Conservation (phyloP, 2,113 vertebrate genomes). For the Tachycineta bicolor region DNA sequence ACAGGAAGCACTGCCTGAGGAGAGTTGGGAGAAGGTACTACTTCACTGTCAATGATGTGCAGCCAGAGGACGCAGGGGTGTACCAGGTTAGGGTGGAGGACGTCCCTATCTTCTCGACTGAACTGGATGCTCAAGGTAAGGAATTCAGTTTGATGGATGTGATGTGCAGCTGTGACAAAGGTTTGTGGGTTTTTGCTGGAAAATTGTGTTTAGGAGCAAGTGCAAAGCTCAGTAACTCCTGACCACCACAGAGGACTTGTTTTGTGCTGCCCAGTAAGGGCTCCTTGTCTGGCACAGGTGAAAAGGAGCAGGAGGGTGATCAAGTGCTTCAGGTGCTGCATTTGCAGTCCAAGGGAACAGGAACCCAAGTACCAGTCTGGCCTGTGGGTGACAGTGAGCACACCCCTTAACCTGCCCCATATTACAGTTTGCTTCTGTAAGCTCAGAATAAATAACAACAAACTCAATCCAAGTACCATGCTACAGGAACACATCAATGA, state of each 20-base stretch:
- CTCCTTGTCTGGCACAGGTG: neutral
- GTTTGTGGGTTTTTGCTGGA: neutral
- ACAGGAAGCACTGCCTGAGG: conserved; percentile 68
- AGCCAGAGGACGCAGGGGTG: conserved; percentile 84
- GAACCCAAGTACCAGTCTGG: neutral
- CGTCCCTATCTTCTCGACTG: conserved; percentile 81
- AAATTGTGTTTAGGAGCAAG: neutral
- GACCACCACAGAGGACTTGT: neutral
- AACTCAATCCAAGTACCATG: neutral
- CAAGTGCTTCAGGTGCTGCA: neutral
- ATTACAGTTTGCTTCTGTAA: neutral
- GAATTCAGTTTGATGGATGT: neutral
- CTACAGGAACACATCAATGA: neutral
- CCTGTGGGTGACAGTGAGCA: neutral
- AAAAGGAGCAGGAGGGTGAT: neutral
- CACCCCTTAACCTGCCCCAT: neutral
- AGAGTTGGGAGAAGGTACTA: conserved; percentile 74
- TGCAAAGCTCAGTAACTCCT: neutral
- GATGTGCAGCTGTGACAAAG: neutral
- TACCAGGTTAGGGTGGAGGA: conserved; percentile 89
- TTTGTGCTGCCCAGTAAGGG: neutral
- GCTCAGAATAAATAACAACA: neutral
- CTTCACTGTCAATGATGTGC: conserved; percentile 82
- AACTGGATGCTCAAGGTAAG: conserved; percentile 76
- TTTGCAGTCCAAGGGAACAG: neutral